phyloP scores from a whole-genome alignment of 2,113 vertebrate genomes.

The Megatriorchis doriae region DNA sequence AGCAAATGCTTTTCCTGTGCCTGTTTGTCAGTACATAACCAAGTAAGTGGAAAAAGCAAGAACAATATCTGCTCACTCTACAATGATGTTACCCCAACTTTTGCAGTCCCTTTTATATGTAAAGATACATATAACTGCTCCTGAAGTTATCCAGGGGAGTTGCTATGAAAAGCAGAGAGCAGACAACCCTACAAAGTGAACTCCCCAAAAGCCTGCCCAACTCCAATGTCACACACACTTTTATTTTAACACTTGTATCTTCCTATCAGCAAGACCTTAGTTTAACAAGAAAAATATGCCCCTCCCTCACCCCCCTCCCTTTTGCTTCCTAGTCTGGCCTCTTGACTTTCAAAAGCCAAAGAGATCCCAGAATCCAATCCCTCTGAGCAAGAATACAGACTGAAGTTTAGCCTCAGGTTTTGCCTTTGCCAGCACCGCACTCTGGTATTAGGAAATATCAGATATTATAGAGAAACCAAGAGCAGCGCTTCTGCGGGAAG shows the following conservation, averaged over 20 bases:
- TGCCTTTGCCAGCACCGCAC: slow-evolving; percentile 34
- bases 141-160: background rate
- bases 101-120: background rate
- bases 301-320: background rate
- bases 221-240: background rate
- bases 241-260: slow-evolving; percentile 40
- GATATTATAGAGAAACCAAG: background rate
- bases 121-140: background rate
- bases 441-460: background rate
- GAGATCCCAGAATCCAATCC: slow-evolving; percentile 60
- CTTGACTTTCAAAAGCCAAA: slow-evolving; percentile 31
- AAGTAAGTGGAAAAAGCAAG: background rate
- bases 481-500: background rate
- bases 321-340: slow-evolving; percentile 31
- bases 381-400: slow-evolving; percentile 62
- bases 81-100: background rate
- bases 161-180: background rate
- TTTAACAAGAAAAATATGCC: slow-evolving; percentile 59
- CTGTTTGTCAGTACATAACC: background rate
- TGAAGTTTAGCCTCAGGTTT: slow-evolving; percentile 66
- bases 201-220: background rate
- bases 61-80: background rate
- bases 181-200: background rate
- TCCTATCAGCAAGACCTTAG: slow-evolving; percentile 47
- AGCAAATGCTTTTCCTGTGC: background rate